These are phyloP conservation scores for Verasper variegatus DNA, from an alignment of 2,113 vertebrate genomes.

Conservation along the genomic window DNA sequence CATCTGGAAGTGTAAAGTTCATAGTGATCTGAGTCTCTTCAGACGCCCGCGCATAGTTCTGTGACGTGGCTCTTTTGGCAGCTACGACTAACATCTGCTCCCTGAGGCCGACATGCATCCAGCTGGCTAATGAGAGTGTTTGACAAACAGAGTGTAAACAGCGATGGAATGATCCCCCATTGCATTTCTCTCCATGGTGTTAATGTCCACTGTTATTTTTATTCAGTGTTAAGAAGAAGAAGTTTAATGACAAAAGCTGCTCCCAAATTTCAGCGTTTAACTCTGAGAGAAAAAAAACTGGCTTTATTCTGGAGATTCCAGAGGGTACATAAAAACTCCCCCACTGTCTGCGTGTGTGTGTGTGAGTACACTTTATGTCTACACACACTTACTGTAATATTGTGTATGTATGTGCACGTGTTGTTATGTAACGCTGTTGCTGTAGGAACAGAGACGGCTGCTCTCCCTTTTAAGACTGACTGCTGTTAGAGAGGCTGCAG, in stretches of 20 bases:
- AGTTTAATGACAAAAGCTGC: background rate
- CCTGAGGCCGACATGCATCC: background rate
- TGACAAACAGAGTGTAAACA: background rate
- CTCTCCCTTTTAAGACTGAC: constrained; percentile 49
- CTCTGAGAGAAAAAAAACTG: constrained; percentile 29
- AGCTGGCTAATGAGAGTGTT: background rate
- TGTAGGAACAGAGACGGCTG: background rate
- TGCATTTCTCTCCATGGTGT: too few species aligned
- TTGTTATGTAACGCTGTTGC: constrained; percentile 45
- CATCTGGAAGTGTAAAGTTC: background rate
- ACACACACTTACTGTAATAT: too few species aligned
- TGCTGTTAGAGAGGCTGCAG: constrained; percentile 7
- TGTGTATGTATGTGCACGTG: background rate
- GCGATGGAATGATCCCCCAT: background rate
- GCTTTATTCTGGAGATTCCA: background rate
- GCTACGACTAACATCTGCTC: background rate
- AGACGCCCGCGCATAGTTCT: background rate
- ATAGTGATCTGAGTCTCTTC: background rate
- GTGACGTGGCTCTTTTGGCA: constrained; percentile 10
- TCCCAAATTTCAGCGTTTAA: background rate
- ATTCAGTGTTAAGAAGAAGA: background rate
- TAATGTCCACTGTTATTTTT: background rate
- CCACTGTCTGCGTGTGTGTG: background rate
- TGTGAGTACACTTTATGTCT: background rate
- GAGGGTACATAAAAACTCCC: background rate